Evolutionary conservation across 2,888 invertebrate species (phyloP).

Genomic region (Tuberolachnus salignus): DNA sequence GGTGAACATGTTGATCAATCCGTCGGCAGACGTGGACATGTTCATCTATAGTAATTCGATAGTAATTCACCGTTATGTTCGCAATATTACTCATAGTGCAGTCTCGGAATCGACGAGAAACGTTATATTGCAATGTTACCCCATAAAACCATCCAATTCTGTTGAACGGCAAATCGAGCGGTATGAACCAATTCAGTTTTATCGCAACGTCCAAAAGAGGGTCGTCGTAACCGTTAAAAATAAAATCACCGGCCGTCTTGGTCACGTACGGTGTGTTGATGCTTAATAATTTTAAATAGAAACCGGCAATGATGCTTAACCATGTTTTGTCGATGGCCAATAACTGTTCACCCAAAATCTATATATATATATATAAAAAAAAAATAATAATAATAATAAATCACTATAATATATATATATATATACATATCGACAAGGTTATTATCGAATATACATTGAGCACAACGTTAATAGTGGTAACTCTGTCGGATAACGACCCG

Average conservation of each 20-base stretch:
- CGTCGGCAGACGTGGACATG: constrained; percentile 74
- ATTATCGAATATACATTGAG: constrained; percentile 71
- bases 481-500: constrained; percentile 71
- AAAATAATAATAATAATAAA: neutral
- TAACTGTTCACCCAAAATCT: constrained; percentile 50
- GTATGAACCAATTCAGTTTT: constrained; percentile 62
- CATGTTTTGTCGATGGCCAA: constrained; percentile 29
- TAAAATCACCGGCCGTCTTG: constrained; percentile 71
- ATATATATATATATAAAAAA: no score
- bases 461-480: constrained; percentile 80
- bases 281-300: constrained; percentile 25
- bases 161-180: constrained; percentile 38
- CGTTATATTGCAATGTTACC: constrained; percentile 28
- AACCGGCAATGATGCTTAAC: constrained; percentile 19
- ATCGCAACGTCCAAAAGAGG: constrained; percentile 68
- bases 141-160: constrained; percentile 54
- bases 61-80: neutral
- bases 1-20: constrained; percentile 77
- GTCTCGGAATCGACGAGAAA: constrained; percentile 12
- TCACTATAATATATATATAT: neutral
- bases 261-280: constrained; percentile 66
- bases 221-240: constrained; percentile 85
- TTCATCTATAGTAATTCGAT: constrained; percentile 73
- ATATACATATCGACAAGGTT: neutral
- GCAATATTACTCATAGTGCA: no score